Evolutionary conservation across 2,888 invertebrate species (phyloP).

Genomic region (Aspidiotus rigidus): DNA sequence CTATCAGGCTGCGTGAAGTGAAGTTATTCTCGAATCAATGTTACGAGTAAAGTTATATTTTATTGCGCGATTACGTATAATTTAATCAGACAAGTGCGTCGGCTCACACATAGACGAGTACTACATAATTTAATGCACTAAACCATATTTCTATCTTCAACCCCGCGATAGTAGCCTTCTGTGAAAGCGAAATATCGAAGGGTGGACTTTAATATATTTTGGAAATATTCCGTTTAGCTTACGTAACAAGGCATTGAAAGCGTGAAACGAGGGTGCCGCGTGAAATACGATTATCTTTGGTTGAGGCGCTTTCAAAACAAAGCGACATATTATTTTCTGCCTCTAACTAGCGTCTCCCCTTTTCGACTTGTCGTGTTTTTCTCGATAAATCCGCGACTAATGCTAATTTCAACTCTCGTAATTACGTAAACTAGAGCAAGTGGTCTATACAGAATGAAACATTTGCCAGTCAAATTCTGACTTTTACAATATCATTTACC

Average conservation of each 20-base stretch:
- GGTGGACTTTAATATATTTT: slow-evolving; percentile 16
- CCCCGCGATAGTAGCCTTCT: too few species aligned
- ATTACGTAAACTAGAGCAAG: slow-evolving; percentile 1
- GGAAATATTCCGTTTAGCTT: slow-evolving; percentile 5
- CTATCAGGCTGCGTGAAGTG: too few species aligned
- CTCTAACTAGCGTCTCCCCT: neutral
- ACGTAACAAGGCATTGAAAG: slow-evolving; percentile 3
- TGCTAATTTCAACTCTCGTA: neutral
- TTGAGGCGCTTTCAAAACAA: slow-evolving; percentile 29
- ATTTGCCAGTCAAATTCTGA: too few species aligned
- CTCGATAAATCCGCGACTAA: slow-evolving; percentile 1
- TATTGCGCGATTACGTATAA: too few species aligned
- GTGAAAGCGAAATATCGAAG: neutral
- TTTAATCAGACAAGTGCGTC: too few species aligned
- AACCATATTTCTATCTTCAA: too few species aligned
- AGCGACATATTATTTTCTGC: slow-evolving; percentile 7
- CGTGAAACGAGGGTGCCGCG: slow-evolving; percentile 6
- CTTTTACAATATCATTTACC: too few species aligned
- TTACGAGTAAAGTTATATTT: too few species aligned
- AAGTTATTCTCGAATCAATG: too few species aligned
- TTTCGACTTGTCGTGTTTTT: slow-evolving; percentile 7
- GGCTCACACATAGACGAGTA: too few species aligned
- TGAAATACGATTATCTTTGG: slow-evolving; percentile 25
- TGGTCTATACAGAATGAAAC: neutral
- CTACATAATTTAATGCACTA: too few species aligned